Percentiles rank a stretch among this genome's conserved stretches.
Conservation (phyloP, 2,888 invertebrate genomes). For the Oscheius sp. region DNA sequence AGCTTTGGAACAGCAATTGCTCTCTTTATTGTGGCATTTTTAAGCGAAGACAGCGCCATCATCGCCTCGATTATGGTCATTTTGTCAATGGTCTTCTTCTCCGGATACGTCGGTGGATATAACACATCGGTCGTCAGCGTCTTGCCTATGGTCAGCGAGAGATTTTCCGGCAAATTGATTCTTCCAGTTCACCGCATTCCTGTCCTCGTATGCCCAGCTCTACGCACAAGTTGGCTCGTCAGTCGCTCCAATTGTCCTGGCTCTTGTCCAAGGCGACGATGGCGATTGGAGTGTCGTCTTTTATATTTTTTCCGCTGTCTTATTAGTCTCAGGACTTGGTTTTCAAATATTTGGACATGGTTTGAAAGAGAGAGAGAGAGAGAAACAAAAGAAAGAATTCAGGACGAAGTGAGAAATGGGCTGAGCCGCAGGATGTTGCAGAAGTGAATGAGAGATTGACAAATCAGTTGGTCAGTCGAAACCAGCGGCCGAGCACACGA, state of each 20-base stretch:
- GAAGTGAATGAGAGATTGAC: conserved; percentile 8
- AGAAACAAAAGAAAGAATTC: neutral
- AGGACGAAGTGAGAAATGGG: conserved; percentile 20
- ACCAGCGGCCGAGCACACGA: conserved; percentile 18
- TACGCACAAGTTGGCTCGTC: conserved; percentile 59
- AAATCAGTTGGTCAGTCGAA: neutral
- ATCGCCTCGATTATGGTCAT: conserved; percentile 51
- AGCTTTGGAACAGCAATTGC: conserved; percentile 60
- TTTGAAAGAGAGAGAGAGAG: neutral
- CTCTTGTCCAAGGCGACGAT: conserved; percentile 49
- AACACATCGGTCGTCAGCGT: conserved; percentile 63
- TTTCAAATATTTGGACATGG: conserved; percentile 64
- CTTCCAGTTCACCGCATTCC: conserved; percentile 60
- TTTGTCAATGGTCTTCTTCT: conserved; percentile 56
- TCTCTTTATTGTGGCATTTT: conserved; percentile 46
- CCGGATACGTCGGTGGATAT: conserved; percentile 66
- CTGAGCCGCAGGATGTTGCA: neutral
- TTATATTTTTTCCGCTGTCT: conserved; percentile 55
- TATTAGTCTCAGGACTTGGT: conserved; percentile 55
- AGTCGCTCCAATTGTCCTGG: conserved; percentile 60
- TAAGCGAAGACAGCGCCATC: conserved; percentile 34
- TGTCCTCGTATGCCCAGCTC: conserved; percentile 63
- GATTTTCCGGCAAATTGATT: neutral
- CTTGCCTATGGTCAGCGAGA: conserved; percentile 55
- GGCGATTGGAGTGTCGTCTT: conserved; percentile 60